phyloP scores from a whole-genome alignment of 2,888 invertebrate genomes.

The Eupithecia abbreviata region DNA sequence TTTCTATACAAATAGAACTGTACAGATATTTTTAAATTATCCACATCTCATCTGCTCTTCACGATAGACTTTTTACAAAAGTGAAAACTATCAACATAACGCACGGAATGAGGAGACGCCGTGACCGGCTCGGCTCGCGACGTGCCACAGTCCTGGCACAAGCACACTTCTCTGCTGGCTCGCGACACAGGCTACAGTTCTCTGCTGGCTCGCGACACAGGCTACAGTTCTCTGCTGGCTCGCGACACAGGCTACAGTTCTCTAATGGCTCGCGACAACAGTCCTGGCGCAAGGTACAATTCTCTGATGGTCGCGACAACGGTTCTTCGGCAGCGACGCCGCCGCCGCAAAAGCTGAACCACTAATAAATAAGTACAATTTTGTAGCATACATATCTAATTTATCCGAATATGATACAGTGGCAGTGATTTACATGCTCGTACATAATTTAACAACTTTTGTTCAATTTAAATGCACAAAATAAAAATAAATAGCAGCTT shows the following conservation, averaged over 20 bases:
- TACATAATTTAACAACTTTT: conserved; percentile 64
- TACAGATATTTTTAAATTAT: conserved; percentile 84
- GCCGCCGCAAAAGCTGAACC: neutral
- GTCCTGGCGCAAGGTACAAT: conserved; percentile 44
- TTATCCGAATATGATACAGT: conserved; percentile 66
- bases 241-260: too few relatives aligned
- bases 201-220: conserved; percentile 35
- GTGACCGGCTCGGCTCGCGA: conserved; percentile 31
- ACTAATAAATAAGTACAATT: conserved; percentile 72
- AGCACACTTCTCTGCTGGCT: conserved; percentile 51
- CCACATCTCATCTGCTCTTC: conserved; percentile 79
- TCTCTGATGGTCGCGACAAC: conserved; percentile 44
- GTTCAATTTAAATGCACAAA: conserved; percentile 74
- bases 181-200: too few relatives aligned
- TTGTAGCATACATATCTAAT: conserved; percentile 58
- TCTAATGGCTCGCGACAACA: conserved; percentile 32
- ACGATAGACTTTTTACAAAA: conserved; percentile 85
- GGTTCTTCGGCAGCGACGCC: conserved; percentile 1
- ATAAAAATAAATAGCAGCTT: conserved; percentile 59
- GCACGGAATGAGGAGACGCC: conserved; percentile 71
- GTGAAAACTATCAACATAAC: conserved; percentile 83
- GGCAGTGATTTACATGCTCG: conserved; percentile 72
- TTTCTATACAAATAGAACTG: conserved; percentile 86
- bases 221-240: conserved; percentile 51
- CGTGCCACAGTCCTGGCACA: conserved; percentile 41